Percentiles rank a stretch among this genome's conserved stretches.
Evolutionary conservation across 92 coral and sea anemone species (phyloP).

Genomic region (Palythoa heliodiscus): DNA sequence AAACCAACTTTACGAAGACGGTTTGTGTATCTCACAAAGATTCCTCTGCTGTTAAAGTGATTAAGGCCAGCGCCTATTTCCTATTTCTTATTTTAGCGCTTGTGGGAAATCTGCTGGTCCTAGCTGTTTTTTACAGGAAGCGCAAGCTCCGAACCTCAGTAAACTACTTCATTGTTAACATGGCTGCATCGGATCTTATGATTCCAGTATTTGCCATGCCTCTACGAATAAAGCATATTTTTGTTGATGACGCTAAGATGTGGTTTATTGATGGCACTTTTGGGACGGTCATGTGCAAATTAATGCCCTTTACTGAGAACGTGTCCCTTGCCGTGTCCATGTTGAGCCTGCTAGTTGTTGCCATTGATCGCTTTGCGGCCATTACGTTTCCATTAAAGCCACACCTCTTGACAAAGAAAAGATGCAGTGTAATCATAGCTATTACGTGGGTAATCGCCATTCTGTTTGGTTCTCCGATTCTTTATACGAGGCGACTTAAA

Average conservation of each 20-base stretch:
- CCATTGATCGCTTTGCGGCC: conserved; percentile 26
- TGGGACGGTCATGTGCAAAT: conserved; percentile 18
- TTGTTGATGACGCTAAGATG: background rate
- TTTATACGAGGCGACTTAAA: conserved; percentile 19
- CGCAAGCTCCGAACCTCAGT: conserved; percentile 26
- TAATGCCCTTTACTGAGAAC: conserved; percentile 30
- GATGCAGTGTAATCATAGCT: conserved; percentile 5
- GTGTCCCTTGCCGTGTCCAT: conserved; percentile 22
- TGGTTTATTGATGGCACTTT: conserved; percentile 26
- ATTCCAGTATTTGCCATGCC: conserved; percentile 30
- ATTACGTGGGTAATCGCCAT: conserved; percentile 25
- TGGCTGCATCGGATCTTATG: conserved; percentile 16
- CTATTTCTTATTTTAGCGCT: background rate
- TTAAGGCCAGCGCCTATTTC: conserved; percentile 8
- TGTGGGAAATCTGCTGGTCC: conserved; percentile 11
- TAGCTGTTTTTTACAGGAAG: conserved; percentile 27
- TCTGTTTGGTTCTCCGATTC: conserved; percentile 8
- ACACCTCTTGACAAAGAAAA: conserved; percentile 5
- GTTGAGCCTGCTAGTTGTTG: conserved; percentile 12
- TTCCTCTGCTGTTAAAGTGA: background rate
- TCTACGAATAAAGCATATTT: background rate
- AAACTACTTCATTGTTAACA: conserved; percentile 24
- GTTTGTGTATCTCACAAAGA: background rate
- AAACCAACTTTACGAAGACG: background rate
- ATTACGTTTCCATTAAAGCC: background rate